Evolutionary conservation across 2,797 vertebrate genomes (phyloP).

Genomic region (Acanthurus lineatus): DNA sequence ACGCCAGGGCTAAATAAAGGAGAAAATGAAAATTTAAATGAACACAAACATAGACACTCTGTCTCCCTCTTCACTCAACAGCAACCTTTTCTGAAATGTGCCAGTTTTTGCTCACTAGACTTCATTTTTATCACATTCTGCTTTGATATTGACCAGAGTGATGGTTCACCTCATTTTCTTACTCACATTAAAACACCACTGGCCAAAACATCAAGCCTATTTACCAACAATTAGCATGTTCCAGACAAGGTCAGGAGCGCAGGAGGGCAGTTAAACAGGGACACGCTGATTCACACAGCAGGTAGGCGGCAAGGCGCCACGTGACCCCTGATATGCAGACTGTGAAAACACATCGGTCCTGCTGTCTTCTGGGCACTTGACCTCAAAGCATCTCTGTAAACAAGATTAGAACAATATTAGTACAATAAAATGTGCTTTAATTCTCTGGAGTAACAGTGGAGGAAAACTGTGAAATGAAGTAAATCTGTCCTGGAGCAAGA

Average conservation of each 20-base stretch:
- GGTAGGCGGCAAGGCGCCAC: not conserved
- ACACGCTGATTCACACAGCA: slow-evolving; percentile 4
- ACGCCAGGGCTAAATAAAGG: not conserved
- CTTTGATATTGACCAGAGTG: slow-evolving; percentile 5
- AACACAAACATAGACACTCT: not conserved
- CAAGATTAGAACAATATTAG: not conserved
- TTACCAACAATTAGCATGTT: slow-evolving; percentile 3
- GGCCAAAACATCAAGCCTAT: not conserved
- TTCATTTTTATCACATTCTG: slow-evolving; percentile 3
- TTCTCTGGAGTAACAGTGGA: not conserved
- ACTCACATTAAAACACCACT: not conserved
- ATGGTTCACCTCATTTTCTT: slow-evolving; percentile 1
- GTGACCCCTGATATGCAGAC: slow-evolving; percentile 7
- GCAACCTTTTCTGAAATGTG: slow-evolving; percentile 9
- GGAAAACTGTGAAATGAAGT: not conserved
- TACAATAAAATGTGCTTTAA: not conserved
- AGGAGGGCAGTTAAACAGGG: not conserved
- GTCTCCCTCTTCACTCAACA: not conserved
- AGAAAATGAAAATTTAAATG: not conserved
- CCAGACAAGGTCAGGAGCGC: slow-evolving; percentile 15
- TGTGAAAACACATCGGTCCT: slow-evolving; percentile 18
- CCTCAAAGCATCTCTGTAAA: slow-evolving; percentile 6
- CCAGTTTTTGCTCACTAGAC: not conserved
- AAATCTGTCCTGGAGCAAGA: not conserved
- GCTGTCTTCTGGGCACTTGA: not conserved